These are phyloP conservation scores for Teleiodes luculella DNA, from an alignment of 2,888 invertebrate species.

Conservation along the genomic window DNA sequence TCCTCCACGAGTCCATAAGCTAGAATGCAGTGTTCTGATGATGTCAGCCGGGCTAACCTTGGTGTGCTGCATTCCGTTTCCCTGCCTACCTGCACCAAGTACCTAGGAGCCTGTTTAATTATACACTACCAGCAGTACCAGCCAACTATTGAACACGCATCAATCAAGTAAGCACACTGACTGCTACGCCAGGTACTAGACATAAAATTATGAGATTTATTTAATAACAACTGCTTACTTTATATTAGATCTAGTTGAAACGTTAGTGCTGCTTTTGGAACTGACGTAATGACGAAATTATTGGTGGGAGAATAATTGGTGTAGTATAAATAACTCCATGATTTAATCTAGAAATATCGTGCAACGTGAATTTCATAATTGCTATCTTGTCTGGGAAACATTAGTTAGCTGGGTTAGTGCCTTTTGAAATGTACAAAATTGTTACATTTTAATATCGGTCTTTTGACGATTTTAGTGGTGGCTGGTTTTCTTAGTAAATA, in stretches of 20 bases:
- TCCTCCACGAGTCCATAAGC: slow-evolving; percentile 25
- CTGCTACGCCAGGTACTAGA: neutral
- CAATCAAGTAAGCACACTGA: slow-evolving; percentile 40
- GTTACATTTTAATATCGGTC: neutral
- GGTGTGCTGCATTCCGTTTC: slow-evolving; percentile 48
- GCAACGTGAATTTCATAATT: slow-evolving; percentile 7
- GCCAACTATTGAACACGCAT: slow-evolving; percentile 48
- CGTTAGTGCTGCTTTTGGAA: neutral
- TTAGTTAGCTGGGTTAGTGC: neutral
- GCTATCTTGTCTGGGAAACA: slow-evolving; percentile 3
- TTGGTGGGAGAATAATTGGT: slow-evolving; percentile 3
- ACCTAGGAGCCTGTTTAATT: slow-evolving; percentile 25
- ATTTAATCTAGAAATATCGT: slow-evolving; percentile 5
- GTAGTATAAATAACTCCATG: slow-evolving; percentile 3
- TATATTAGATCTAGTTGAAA: neutral
- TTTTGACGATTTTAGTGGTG: neutral
- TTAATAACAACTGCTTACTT: neutral
- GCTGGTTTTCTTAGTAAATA: neutral
- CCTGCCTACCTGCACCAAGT: neutral
- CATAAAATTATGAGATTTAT: neutral
- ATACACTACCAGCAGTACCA: slow-evolving; percentile 36
- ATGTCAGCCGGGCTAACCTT: slow-evolving; percentile 60
- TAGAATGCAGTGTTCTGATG: slow-evolving; percentile 42
- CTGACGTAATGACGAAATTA: slow-evolving; percentile 8
- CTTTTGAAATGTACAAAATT: neutral